These are phyloP conservation scores for Leptodactylus fuscus DNA, from an alignment of 2,113 vertebrate genomes.

Conservation along the genomic window DNA sequence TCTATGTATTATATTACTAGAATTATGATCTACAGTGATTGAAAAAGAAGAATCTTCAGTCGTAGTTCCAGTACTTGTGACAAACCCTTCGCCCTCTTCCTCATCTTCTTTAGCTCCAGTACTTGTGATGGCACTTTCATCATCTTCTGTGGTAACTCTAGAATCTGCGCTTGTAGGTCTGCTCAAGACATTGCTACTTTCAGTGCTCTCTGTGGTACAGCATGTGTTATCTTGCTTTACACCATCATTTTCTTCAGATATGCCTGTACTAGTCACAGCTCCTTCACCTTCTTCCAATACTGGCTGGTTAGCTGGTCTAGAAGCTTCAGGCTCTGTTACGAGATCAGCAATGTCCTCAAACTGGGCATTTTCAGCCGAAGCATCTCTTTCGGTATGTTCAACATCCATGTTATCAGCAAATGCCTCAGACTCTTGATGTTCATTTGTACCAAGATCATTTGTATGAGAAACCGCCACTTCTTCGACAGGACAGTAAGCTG, in stretches of 20 bases:
- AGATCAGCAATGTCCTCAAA: conserved; percentile 44
- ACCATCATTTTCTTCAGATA: conserved; percentile 73
- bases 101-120: conserved; percentile 82
- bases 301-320: conserved; percentile 66
- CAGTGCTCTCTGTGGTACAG: conserved; percentile 72
- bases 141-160: conserved; percentile 71
- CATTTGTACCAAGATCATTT: conserved; percentile 64
- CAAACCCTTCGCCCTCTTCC: conserved; percentile 77
- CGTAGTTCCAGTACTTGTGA: conserved; percentile 78
- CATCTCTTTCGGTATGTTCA: conserved; percentile 66
- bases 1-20: conserved; percentile 65
- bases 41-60: conserved; percentile 74
- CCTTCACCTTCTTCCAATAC: conserved; percentile 71
- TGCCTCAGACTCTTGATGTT: conserved; percentile 64
- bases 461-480: conserved; percentile 78
- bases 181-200: conserved; percentile 57
- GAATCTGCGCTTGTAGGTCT: conserved; percentile 40
- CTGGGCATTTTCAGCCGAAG: conserved; percentile 30
- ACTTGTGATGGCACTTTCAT: conserved; percentile 78
- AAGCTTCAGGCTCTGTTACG: conserved; percentile 64
- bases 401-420: conserved; percentile 66
- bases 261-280: conserved; percentile 79
- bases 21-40: conserved; percentile 64
- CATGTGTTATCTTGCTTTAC: conserved; percentile 67
- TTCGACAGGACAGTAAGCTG: conserved; percentile 44